Base-by-base conservation (phyloP, 92 coral and sea anemone genomes). In the Bergia sp. region DNA sequence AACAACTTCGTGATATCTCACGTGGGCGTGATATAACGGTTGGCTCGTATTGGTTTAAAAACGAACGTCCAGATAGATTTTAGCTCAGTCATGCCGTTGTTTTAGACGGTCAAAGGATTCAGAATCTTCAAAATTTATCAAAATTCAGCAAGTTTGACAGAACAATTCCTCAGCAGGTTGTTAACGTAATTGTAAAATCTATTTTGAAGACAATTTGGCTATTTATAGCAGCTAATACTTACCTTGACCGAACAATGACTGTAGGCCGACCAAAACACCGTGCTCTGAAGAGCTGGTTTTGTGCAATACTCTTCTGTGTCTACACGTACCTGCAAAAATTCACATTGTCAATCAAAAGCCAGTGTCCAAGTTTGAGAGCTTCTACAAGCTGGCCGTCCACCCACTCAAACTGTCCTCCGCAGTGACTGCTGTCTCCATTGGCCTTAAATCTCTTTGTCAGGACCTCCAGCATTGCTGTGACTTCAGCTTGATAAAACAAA, bases 351-450 rank as follows among this genome's bases (percentile, higher is more conserved):
- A 97, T 97, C 82, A 97, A 89, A 12, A 97, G 98, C 99, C 98
- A 97, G 89, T 93, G 83, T 23, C 99, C 99, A 73, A 87, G 80
- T 82, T 95, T 94, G 78, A 97, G 92, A 1, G 99, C 97, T 88
- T 97, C 92, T 4, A 97, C 99, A 73, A 97, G 94, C 76, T 97
- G 99, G 29, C 99, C 97, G 80, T 97, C 99, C 29, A 95, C 98
- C 99, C 99, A 97, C 74, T 97, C 98, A 93, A 97, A 97, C 91
- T 93, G 96, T 1, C 99, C 99, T 42, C 99, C 95, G 79, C 98
- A 96, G 64, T 97, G 99, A 18, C 93, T 90, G 76, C 89, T 97
- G 77, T 94, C 94, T n/a, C 92, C 89, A 81, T 93, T 91, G 37
- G 89, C 85, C 72, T 49, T 38, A 13, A 94, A 87, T 64, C 92